Evolutionary conservation across 2,113 vertebrate species (phyloP).

Genomic region (Chaenocephalus aceratus): DNA sequence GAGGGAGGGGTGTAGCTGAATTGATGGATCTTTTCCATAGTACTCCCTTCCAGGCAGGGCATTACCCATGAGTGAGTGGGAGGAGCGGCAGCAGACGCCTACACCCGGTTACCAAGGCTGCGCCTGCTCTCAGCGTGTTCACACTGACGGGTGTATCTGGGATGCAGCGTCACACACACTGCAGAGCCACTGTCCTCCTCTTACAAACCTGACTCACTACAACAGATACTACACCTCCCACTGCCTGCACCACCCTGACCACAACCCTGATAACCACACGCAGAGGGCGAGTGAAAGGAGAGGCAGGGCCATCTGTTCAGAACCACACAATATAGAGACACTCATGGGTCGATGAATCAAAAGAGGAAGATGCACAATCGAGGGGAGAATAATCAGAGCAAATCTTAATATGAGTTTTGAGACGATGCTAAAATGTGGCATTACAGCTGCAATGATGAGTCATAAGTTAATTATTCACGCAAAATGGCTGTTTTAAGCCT

Average conservation of each 20-base stretch:
- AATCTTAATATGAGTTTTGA: not conserved
- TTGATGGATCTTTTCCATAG: conserved; percentile 35
- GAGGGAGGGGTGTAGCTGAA: conserved; percentile 33
- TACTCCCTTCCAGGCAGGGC: not conserved
- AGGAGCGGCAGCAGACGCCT: conserved; percentile 65
- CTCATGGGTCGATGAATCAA: not conserved
- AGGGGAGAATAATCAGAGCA: not conserved
- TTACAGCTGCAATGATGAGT: no score
- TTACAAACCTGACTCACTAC: conserved; percentile 38
- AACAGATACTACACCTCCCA: conserved; percentile 61
- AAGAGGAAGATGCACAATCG: not conserved
- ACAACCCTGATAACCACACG: conserved; percentile 15
- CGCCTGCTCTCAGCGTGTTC: conserved; percentile 49
- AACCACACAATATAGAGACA: not conserved
- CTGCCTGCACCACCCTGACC: conserved; percentile 19
- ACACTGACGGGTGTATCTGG: not conserved
- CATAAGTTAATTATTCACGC: no score
- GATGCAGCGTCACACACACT: not conserved
- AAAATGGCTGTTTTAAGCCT: not conserved
- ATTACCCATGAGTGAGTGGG: conserved; percentile 64
- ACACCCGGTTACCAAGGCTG: conserved; percentile 73
- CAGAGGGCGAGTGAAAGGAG: conserved; percentile 20
- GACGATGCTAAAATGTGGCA: no score
- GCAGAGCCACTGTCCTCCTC: conserved; percentile 12
- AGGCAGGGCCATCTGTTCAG: conserved; percentile 23